A percentile compares a stretch with the other conserved stretches of the same genome.
These are phyloP conservation scores for Leuciscus waleckii DNA, from an alignment of 2,797 vertebrate genomes.

Conservation along the genomic window DNA sequence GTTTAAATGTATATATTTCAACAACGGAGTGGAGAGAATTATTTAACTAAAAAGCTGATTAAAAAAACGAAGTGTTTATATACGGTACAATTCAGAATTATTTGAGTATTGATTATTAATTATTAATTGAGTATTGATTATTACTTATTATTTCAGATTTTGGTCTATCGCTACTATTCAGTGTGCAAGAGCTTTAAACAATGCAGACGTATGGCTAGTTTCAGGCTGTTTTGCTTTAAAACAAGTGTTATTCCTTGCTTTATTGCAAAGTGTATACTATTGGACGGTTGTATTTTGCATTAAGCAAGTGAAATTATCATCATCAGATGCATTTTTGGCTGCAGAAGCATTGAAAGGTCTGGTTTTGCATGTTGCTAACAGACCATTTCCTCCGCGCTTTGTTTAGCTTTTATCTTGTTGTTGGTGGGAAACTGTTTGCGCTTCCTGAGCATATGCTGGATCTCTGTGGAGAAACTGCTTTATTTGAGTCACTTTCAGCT, in stretches of 20 bases:
- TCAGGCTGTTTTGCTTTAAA: neutral
- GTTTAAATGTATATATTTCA: neutral
- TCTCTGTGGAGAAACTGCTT: neutral
- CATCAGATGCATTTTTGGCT: neutral
- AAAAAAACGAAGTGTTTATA: neutral
- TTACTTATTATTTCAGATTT: neutral
- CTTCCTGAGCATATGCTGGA: neutral
- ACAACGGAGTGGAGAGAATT: neutral
- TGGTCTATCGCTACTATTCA: neutral
- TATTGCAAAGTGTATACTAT: neutral
- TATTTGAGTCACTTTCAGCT: neutral
- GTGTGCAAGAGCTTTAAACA: neutral
- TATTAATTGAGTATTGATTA: neutral
- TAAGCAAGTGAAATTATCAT: neutral
- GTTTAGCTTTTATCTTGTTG: neutral
- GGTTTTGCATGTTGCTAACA: neutral
- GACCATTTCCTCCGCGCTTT: neutral
- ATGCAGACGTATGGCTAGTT: neutral
- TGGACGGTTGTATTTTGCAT: neutral
- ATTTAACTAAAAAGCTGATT: neutral
- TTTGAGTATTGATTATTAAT: neutral
- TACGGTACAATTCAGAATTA: neutral
- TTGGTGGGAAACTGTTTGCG: neutral
- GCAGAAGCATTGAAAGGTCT: neutral
- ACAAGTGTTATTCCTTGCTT: neutral